These are phyloP conservation scores for Neelides folsomi DNA, from an alignment of 2,888 invertebrate species.

Conservation along the genomic window DNA sequence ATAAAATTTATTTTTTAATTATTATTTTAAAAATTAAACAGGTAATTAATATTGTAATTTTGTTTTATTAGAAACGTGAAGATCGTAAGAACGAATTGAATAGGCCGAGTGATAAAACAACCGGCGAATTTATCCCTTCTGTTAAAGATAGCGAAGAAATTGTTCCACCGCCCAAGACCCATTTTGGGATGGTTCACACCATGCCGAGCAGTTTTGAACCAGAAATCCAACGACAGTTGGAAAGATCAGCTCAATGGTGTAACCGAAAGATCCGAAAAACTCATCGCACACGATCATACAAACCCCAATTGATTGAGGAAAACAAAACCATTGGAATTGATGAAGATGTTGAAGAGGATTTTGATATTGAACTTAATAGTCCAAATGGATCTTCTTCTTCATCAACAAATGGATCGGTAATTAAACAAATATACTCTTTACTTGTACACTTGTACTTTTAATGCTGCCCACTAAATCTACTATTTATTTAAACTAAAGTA, in stretches of 20 bases:
- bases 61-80: no score
- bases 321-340: neutral
- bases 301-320: neutral
- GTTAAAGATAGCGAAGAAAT: neutral
- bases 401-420: slow-evolving; percentile 8
- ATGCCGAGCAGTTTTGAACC: slow-evolving; percentile 25
- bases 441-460: no score
- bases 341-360: neutral
- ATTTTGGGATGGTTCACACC: slow-evolving; percentile 21
- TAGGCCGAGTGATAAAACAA: neutral
- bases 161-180: slow-evolving; percentile 5
- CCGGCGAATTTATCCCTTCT: no score
- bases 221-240: slow-evolving; percentile 28
- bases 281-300: slow-evolving; percentile 7
- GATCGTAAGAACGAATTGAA: no score
- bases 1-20: no score
- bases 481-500: no score
- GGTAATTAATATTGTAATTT: no score
- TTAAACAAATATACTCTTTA: no score
- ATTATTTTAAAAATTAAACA: no score
- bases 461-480: no score
- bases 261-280: slow-evolving; percentile 13
- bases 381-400: slow-evolving; percentile 8
- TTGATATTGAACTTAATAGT: slow-evolving; percentile 8
- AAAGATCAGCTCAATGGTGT: slow-evolving; percentile 26